phyloP scores from a whole-genome alignment of 2,797 vertebrate species.

The Peromyscus melanophrys region DNA sequence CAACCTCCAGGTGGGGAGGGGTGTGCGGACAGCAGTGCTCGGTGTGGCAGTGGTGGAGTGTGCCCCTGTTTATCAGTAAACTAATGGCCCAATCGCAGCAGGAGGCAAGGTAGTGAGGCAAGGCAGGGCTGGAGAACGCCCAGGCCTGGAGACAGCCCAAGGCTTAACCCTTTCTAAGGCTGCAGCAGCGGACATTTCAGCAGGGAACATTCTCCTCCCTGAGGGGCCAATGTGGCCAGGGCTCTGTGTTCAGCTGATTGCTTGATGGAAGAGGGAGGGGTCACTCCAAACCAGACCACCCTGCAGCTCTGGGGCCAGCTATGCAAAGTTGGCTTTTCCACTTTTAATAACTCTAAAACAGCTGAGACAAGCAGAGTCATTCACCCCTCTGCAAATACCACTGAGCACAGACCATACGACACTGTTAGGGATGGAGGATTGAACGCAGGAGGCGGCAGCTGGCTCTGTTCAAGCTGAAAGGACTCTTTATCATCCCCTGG shows the following conservation, averaged over 20 bases:
- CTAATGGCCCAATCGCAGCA: conserved; percentile 87
- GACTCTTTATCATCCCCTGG: not conserved
- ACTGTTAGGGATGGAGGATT: not conserved
- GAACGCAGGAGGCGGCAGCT: not conserved
- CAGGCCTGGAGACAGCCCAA: not conserved
- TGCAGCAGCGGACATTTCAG: not conserved
- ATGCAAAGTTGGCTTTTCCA: not conserved
- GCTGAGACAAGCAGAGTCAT: not conserved
- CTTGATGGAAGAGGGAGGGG: not conserved
- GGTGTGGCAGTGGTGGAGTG: conserved; percentile 85
- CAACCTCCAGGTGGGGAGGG: not conserved
- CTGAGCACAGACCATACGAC: not conserved
- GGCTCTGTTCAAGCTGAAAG: not conserved
- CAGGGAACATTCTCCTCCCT: accelerated
- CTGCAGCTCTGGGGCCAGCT: not conserved
- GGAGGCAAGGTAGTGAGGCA: conserved; percentile 82
- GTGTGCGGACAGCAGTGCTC: accelerated
- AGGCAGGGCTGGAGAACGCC: conserved; percentile 73
- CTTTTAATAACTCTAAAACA: not conserved
- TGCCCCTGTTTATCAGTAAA: conserved; percentile 90
- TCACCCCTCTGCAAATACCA: not conserved
- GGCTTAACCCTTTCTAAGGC: conserved; percentile 66
- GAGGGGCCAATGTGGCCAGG: not conserved
- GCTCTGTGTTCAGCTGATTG: not conserved
- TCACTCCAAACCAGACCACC: not conserved